Base-by-base conservation (phyloP, 1,140 invertebrate genomes). In the Penaeus chinensis region DNA sequence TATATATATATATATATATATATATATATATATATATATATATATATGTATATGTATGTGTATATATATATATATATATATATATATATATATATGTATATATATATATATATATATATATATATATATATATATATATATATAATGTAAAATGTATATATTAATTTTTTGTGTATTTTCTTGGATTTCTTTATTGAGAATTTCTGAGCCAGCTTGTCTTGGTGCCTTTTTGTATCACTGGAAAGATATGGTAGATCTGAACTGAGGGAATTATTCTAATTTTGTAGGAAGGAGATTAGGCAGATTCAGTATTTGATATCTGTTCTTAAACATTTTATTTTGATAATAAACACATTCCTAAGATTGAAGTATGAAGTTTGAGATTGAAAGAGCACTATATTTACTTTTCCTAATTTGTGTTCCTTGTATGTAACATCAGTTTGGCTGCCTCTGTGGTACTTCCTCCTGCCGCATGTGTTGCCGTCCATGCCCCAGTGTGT, bases 381-480 rank as follows among this genome's bases (percentile, higher is more conserved):
- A 8, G 4, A 42, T 22, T 60, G n/a, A 8, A 60, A 60, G 11
- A 10, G 60, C 27, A 20, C 16, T 32, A 27, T 62, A n/a, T 16
- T 62, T 62, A n/a, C 27, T 5, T 19, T 37, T 13, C 27, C 13
- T 60, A 20, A 8, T 22, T 74, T 84, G 27, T 37, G 18, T 27
- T n/a, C 8, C 27, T 19, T 62, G 27, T 63, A 2, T 19, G 20
- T n/a, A 18, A 3, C 91, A 91, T 63, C 89, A 93, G 93, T 78
- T 93, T 82, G 91, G 91, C n/a, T 93, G 93, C 88, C 92, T 92
- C 79, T 93, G 92, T 91, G 93, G 93, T 16, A 92, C 92, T 47
- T 91, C 91, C 61, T 91, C 92, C 27, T 93, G 93, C 91, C 91
- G 91, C 10, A 90, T 93, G 24, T 93, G 93, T 87, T 93, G 92